Conservation (phyloP, 2,888 invertebrate genomes). For the Tenthredo amoena region DNA sequence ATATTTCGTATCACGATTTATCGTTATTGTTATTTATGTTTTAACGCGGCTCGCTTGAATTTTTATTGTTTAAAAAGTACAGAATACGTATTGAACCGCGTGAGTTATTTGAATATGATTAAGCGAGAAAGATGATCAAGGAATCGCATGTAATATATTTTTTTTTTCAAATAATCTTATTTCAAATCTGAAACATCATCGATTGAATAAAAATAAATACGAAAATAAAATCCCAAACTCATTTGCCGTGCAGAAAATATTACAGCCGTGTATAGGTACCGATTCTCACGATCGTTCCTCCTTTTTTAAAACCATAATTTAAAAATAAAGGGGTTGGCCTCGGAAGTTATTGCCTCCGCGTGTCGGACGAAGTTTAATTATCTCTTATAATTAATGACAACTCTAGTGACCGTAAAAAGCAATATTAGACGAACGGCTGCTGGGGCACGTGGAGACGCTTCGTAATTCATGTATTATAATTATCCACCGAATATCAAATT, state of each 20-base stretch:
- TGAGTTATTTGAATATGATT: not conserved
- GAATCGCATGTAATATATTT: no score
- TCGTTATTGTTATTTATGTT: slow-evolving; percentile 77
- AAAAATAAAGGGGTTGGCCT: not conserved
- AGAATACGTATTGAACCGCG: slow-evolving; percentile 5
- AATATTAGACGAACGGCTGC: not conserved
- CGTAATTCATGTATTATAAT: not conserved
- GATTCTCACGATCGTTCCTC: not conserved
- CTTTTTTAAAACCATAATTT: not conserved
- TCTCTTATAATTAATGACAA: slow-evolving; percentile 9
- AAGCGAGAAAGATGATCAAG: no score
- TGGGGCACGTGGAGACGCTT: not conserved
- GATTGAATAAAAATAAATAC: not conserved
- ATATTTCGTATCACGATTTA: slow-evolving; percentile 73
- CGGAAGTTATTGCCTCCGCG: slow-evolving; percentile 11
- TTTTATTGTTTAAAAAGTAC: slow-evolving; percentile 42
- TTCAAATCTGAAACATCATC: no score
- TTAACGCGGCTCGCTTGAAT: slow-evolving; percentile 52
- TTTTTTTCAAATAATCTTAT: no score
- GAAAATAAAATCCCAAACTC: not conserved
- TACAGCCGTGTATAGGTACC: not conserved
- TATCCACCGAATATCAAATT: not conserved
- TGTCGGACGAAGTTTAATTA: slow-evolving; percentile 19
- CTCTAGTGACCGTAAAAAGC: not conserved
- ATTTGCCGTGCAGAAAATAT: not conserved